phyloP scores from a whole-genome alignment of 2,797 vertebrate genomes.

The Eulemur coronatus region DNA sequence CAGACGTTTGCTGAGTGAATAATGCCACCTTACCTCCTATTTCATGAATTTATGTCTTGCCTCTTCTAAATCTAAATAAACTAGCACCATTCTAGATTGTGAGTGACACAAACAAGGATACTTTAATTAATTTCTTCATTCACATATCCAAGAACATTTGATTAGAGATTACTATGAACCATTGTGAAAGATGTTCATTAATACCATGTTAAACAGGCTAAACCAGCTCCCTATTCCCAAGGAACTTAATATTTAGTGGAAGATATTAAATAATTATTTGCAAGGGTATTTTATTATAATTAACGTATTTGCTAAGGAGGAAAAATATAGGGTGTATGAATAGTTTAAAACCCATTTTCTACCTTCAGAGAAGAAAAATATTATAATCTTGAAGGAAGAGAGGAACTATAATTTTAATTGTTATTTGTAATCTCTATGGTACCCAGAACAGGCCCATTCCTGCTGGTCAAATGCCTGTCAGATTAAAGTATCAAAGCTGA shows the following conservation, averaged over 20 bases:
- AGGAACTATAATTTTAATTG: background rate
- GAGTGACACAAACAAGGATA: background rate
- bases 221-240: background rate
- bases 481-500: background rate
- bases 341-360: background rate
- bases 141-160: background rate
- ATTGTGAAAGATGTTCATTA: background rate
- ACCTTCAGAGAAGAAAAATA: background rate
- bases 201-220: background rate
- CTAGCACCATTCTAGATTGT: background rate
- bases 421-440: background rate
- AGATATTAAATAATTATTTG: slow-evolving; percentile 15
- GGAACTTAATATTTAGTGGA: background rate
- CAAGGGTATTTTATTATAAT: background rate
- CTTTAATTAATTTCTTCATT: background rate
- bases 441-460: background rate
- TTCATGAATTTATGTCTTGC: background rate
- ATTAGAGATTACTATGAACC: background rate
- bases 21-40: background rate
- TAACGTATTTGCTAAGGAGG: background rate
- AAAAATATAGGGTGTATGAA: background rate
- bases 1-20: background rate
- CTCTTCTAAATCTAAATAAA: background rate
- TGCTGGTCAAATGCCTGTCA: background rate
- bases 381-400: background rate